Evolutionary conservation across 2,888 invertebrate species (phyloP), one percentile per base, ranked within the genome.

Genomic region (Frankliniella fusca): DNA sequence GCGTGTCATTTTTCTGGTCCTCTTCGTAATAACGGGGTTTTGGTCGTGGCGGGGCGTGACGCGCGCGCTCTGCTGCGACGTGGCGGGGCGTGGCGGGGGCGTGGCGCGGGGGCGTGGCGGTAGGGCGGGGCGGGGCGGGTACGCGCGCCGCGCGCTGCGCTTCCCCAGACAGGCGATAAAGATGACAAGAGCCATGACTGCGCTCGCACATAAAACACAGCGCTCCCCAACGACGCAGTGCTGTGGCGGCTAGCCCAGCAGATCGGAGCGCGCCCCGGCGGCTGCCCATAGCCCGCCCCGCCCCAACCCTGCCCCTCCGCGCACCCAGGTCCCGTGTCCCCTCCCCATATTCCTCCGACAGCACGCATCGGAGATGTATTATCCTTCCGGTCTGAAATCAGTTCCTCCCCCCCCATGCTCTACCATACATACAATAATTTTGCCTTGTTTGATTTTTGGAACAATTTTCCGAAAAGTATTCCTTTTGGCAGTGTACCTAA

Each of bases 91-190:
- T 38, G 38, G 38, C 38, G 38, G 38, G 38, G 38, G 38, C 38
- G 38, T 38, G 38, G 38, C 38, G 38, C 38, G 38, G 38, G 38
- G 38, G 38, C 38, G 38, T 38, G 38, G 38, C 38, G 54, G 54
- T 20, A 15, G 54, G 54, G 54, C 54, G 54, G 54, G 54, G 54
- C 54, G 54, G 54, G 54, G 54, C 54, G 18, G 54, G 54, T 54
- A 20, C 20, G 54, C 54, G 54, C 15, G 3, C 38, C 15, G 3
- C 38, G 38, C 38, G 38, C 38, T 38, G 38, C 18, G 61, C 61
- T 61, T 76, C 70, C 70, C 70, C 70, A 76, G 70, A 76, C 70
- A 76, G 70, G 70, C 70, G 70, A 76, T 76, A 76, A 76, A 76
- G 70, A 76, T 76, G 70, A 76, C 70, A 76, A 76, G 70, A 76